Base-by-base conservation (phyloP, 1,140 invertebrate genomes). In the Brachionus koreanus region DNA sequence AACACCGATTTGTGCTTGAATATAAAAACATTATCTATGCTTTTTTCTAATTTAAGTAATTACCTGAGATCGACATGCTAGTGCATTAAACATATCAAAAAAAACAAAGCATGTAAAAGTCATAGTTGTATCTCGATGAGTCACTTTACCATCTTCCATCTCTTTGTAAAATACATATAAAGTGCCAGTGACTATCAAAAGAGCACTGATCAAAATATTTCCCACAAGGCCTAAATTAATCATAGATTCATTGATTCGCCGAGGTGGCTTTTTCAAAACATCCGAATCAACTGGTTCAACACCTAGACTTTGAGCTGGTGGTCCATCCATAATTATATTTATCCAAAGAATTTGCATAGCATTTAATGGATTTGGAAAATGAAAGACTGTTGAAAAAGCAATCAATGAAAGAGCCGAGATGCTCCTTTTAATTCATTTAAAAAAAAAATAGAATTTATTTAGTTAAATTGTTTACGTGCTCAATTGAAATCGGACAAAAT, bases 301-400 rank as follows among this genome's bases (percentile, higher is more conserved):
- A 79, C 97, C 98, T 84, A 99, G 91, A 91, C 92, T 93, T 88
- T 94, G 93, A 82, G 93, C 93, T 39, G 93, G 92, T 83, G 93
- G 91, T 86, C 94, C 96, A 89, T 98, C 97, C 97, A 98, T 98
- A 76, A 99, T 97, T 67, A 99, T 98, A 87, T 99, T 99, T 84
- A 99, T 98, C 96, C 97, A 99, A 19, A 99, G 89, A 86, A 99
- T 99, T 88, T 99, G 98, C 98, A 99, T 99, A 3, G 98, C 96
- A 90, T 99, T 99, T 35, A 99, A 88, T 4, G 98, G 98, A 98
- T 13, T 95, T 95, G 72, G 69, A 84, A 98, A 94, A 77, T 94
- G 92, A 91, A 98, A 94, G 57, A 99, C 88, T 0, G 97, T 99
- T 6, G 96, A 94, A 37, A 99, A 88, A 7, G 97, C 95, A 85